Evolutionary conservation across 1,140 invertebrate genomes (phyloP), one percentile per base, ranked within the genome.

Genomic region (Aphelinus atriplicis): DNA sequence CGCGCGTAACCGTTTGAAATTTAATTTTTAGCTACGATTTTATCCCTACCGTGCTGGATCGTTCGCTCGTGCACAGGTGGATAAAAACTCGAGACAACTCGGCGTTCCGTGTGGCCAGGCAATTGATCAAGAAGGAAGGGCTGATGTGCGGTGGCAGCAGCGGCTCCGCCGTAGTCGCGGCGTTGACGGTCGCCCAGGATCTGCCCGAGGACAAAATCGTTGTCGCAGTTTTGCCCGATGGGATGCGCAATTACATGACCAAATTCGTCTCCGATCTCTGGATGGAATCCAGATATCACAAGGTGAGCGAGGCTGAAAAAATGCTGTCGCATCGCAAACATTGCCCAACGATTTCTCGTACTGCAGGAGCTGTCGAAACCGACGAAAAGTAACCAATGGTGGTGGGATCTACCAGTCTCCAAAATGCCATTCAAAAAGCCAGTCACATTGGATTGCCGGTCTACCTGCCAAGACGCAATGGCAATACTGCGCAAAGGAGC

Each of bases 171-270:
- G 90, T 99, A 88, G 89, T 88, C 77, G 93, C 88, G 46, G 97
- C 97, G 1, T 76, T 99, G 1, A 87, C 95, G 86, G 92, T 94
- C 2, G 95, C 96, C 0, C 93, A 92, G 81, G 88, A 91, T 50
- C 85, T 99, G 45, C 93, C 94, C 78, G 91, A 92, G 76, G 94
- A 93, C 2, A 94, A 99, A 87, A 91, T 93, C 51, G 94, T 96
- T 82, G 97, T 99, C 3, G 93, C 98, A 2, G 80, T 99, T 63
- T 85, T 99, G 42, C 97, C 98, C 0, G 98, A 99, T 87, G 95
- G 95, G 64, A 94, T 99, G 76, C 90, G 98, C 72, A 99, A 99
- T 87, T 99, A 99, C 84, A 96, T 99, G 95, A 97, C 97, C 1
- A 99, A 99, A 86, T 98, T 98, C 86, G 92, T 99, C 2, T 94